Evolutionary conservation across 2,797 vertebrate genomes (phyloP).

Genomic region (Anisognathus igniventris): DNA sequence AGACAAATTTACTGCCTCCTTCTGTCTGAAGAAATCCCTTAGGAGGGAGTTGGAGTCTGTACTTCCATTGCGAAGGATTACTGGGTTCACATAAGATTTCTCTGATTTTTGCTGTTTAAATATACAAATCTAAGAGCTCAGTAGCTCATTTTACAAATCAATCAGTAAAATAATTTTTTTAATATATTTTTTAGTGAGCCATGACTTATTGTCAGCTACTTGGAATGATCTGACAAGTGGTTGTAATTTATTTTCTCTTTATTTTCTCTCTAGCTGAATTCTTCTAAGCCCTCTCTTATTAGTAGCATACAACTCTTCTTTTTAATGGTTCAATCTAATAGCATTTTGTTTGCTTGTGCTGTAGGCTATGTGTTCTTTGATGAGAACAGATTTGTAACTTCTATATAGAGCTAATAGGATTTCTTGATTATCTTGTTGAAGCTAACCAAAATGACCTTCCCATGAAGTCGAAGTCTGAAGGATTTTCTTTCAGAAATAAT

Average conservation of each 20-base stretch:
- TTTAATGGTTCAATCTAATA: not conserved
- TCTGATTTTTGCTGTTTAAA: not conserved
- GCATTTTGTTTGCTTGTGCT: constrained; percentile 23
- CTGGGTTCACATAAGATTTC: not conserved
- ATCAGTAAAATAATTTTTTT: not conserved
- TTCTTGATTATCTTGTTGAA: constrained; percentile 48
- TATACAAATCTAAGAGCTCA: not conserved
- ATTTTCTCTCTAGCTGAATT: not conserved
- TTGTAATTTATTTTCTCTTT: not conserved
- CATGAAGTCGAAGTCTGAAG: not conserved
- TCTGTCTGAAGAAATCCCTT: not conserved
- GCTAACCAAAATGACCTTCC: constrained; percentile 10
- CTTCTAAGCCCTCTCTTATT: not conserved
- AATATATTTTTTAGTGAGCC: not conserved
- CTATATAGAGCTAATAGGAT: constrained; percentile 53
- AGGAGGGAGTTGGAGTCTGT: not conserved
- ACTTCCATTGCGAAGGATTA: not conserved
- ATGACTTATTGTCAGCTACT: not conserved
- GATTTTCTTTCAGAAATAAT: constrained; percentile 22
- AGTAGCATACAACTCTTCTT: not conserved
- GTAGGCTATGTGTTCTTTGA: constrained; percentile 50
- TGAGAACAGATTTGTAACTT: constrained; percentile 42
- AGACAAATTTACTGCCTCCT: constrained; percentile 1
- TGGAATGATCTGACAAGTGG: not conserved
- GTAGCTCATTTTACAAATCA: not conserved